phyloP scores from a whole-genome alignment of 2,113 vertebrate species.

The Cyanoramphus novaezelandiae region DNA sequence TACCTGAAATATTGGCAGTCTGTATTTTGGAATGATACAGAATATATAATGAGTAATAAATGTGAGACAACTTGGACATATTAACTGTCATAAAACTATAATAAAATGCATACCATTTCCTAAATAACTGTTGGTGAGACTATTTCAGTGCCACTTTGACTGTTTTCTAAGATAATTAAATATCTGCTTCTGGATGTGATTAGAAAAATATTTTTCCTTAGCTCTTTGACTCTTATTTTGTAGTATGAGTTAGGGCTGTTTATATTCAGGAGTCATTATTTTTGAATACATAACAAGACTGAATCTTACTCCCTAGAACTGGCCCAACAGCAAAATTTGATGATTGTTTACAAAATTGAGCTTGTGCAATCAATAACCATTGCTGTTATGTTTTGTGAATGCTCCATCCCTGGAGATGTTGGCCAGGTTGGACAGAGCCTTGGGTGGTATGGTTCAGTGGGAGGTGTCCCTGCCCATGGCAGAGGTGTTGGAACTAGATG shows the following conservation, averaged over 20 bases:
- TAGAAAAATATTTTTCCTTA: not conserved
- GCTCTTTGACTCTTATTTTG: not conserved
- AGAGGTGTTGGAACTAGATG: too few relatives aligned
- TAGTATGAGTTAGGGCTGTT: not conserved
- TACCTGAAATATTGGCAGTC: not conserved
- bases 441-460: too few relatives aligned
- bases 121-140: slow-evolving; percentile 19
- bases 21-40: slow-evolving; percentile 38
- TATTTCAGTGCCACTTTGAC: not conserved
- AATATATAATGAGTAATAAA: not conserved
- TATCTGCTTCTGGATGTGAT: not conserved
- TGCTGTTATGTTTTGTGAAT: too few relatives aligned
- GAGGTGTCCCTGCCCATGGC: too few relatives aligned
- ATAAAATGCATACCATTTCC: slow-evolving; percentile 11
- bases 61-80: not conserved
- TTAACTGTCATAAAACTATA: slow-evolving; percentile 38
- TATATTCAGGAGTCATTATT: too few relatives aligned
- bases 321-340: too few relatives aligned
- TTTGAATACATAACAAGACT: too few relatives aligned
- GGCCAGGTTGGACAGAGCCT: too few relatives aligned
- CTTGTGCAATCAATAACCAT: too few relatives aligned
- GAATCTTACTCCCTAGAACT: too few relatives aligned
- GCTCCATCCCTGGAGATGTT: too few relatives aligned
- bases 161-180: slow-evolving; percentile 2
- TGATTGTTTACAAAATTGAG: too few relatives aligned